Base-by-base conservation (phyloP, 2,888 invertebrate species). In the Phengaris alcon region DNA sequence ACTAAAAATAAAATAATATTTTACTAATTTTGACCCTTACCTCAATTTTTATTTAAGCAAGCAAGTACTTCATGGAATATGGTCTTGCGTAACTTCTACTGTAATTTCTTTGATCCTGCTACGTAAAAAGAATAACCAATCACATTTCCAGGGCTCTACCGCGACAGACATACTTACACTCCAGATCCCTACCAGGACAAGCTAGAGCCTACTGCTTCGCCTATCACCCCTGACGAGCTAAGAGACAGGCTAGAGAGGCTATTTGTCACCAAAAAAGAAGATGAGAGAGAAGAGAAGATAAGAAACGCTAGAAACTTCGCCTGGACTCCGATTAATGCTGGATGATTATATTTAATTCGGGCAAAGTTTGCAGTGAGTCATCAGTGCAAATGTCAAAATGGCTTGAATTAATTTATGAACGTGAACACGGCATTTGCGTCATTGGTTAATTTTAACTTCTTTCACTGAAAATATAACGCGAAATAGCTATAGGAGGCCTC, bases 181-280 rank as follows among this genome's bases (percentile, higher is more conserved):
- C 79, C 84, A 10, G 89, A 90, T 8, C 85, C 89, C 77, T 91
- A 88, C 78, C 85, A 86, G 78, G 92, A 93, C 73, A 91, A 92
- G 75, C 84, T 89, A 48, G 91, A 91, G 70, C 82, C 91, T 0
- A 91, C 93, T 10, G 90, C 90, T 0, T 81, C 88, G 0, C 92
- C 93, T 0, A 90, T 91, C 73, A 89, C 94, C 0, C 94, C 95
- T 0, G 91, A 89, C n/a, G 95, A 95, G 81, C 84, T 94, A 0
- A 86, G 91, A 73, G 93, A 93, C 59, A 87, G 95, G 77, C 85
- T 94, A 68, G 90, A 93, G 78, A 89, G 91, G 79, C 84, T 95
- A 0, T 94, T 94, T 64, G 85, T 93, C 13, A 91, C 93, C 0
- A 93, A 93, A 75, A 92, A 93, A 75, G 84, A 83, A 59, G 83